A percentile compares a stretch with the other conserved stretches of the same genome.
phyloP scores from a whole-genome alignment of 2,113 vertebrate genomes.

The Otocyon megalotis region DNA sequence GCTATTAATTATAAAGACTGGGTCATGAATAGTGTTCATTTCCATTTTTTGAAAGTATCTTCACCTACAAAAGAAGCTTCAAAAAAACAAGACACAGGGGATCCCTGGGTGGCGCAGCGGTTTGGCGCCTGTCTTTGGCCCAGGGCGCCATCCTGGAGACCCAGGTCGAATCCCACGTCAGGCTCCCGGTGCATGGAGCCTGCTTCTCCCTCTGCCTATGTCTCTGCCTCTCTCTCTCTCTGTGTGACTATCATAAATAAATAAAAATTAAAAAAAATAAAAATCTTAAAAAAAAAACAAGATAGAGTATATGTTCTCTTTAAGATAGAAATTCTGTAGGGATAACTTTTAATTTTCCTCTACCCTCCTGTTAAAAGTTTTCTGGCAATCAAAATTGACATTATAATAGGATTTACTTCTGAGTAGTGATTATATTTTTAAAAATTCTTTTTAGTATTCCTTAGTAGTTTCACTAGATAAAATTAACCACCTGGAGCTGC shows the following conservation, averaged over 20 bases:
- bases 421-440: neutral
- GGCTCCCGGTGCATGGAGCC: no score
- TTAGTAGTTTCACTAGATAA: neutral
- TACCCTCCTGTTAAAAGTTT: neutral
- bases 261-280: no score
- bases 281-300: no score
- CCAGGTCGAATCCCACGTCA: no score
- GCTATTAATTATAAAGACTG: neutral
- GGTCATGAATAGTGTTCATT: neutral
- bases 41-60: slow-evolving; percentile 6
- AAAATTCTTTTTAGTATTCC: neutral
- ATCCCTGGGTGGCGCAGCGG: no score
- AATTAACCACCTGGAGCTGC: neutral
- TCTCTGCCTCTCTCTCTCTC: no score
- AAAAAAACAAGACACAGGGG: no score
- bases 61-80: slow-evolving; percentile 2
- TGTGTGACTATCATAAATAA: no score
- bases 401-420: neutral
- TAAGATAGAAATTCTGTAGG: neutral
- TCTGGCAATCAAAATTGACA: neutral
- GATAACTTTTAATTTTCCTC: neutral
- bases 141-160: no score
- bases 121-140: no score
- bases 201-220: no score
- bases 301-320: neutral